Percentiles rank a stretch among this genome's conserved stretches.
phyloP scores from a whole-genome alignment of 2,888 invertebrate species.

The Gortyna flavago region DNA sequence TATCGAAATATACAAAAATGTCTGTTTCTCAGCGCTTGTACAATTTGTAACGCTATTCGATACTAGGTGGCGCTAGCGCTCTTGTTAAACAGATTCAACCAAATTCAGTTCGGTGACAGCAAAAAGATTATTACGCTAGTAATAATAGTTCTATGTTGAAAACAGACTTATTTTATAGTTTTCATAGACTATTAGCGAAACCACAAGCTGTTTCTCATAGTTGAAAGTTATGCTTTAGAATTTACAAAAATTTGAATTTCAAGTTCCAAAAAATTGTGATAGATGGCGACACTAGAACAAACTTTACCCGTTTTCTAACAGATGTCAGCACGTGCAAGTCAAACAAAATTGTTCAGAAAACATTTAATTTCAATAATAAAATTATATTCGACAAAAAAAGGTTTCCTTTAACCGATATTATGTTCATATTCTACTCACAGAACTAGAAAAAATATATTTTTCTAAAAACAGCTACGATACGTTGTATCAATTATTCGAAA shows the following conservation, averaged over 20 bases:
- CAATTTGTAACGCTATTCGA: conserved; percentile 51
- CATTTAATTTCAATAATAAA: background rate
- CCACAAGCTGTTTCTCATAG: background rate
- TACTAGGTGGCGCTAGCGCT: conserved; percentile 54
- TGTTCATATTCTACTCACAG: conserved; percentile 40
- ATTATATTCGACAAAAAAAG: background rate
- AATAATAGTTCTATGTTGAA: no score
- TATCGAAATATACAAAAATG: background rate
- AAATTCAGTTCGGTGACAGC: background rate
- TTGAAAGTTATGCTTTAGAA: background rate
- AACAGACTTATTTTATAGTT: background rate
- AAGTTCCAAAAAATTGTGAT: background rate
- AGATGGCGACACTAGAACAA: conserved; percentile 34
- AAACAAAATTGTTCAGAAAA: background rate
- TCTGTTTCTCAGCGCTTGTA: no score
- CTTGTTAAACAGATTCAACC: background rate
- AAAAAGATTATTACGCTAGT: no score
- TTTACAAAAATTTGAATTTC: no score
- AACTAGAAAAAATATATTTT: conserved; percentile 36
- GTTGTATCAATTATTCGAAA: conserved; percentile 57
- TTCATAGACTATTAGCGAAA: background rate
- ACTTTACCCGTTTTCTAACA: conserved; percentile 3
- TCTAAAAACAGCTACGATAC: conserved; percentile 27
- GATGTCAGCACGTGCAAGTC: conserved; percentile 45
- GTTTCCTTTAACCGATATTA: background rate